Base-by-base conservation (phyloP, 1,140 invertebrate genomes). In the Lepidotrigona ventralis region DNA sequence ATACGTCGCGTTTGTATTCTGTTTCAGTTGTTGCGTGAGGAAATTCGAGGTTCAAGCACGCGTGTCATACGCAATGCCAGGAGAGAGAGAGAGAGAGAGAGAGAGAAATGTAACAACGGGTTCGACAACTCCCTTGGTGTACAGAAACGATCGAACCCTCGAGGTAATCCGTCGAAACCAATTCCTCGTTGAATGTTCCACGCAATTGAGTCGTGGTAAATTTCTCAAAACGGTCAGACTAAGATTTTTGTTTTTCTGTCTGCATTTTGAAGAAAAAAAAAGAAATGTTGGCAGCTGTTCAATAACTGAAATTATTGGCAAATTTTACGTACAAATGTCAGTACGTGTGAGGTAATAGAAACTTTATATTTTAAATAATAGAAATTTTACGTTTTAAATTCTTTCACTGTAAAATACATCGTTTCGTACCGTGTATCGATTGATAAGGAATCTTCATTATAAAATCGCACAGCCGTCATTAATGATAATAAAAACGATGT, bases 11-110 rank as follows among this genome's bases (percentile, higher is more conserved):
- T 76, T 82, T 80, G 80, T 46, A 79, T 84, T 86, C 85, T 51
- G 85, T 74, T 79, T 53, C 70, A 69, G 70, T 85, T 87, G 87
- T 85, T 77, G 79, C 71, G 53, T 39, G 72, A 79, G 85, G 76
- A 87, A 84, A 86, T 86, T 87, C 85, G 86, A 56, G 54, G 72
- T 56, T 79, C 79, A 63, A 79, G 73, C 80, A 76, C 60, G 63
- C 80, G 80, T 82, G 80, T 82, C 80, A 77, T 69, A 82, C 80
- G 80, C 73, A 68, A 68, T 58, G 53, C 39, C 33, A 69, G 53
- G 12, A 39, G 33, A 53, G 29, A 63, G 51, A 53, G 19, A 23
- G 63, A 4, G 26, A 17, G 60, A 17, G 6, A 11, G 2, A 46
- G 39, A 46, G 39, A 46, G 39, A 46, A 11, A 1, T 2, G 9